Conservation (phyloP, 2,113 vertebrate species). For the Corythaeola cristata region DNA sequence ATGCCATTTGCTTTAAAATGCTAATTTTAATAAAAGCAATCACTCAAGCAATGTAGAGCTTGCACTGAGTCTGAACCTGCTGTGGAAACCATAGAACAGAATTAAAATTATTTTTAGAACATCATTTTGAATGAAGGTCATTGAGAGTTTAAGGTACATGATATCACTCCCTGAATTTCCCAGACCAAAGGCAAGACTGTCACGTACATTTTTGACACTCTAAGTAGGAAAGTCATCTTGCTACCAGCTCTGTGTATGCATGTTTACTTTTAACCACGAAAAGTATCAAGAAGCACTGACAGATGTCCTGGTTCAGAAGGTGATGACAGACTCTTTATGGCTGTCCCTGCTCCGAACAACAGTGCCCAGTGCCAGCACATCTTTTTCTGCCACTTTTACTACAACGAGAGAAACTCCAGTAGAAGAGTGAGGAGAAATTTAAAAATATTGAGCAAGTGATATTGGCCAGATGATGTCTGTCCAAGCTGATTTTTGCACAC, state of each 20-base stretch:
- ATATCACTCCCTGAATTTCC: background rate
- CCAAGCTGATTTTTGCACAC: background rate
- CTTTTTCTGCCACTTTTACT: background rate
- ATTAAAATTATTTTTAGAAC: background rate
- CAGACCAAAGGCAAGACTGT: background rate
- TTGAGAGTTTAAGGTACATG: background rate
- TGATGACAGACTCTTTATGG: background rate
- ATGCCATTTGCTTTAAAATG: background rate
- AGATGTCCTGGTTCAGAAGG: background rate
- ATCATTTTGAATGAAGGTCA: background rate
- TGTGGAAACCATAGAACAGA: background rate
- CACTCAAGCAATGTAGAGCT: background rate
- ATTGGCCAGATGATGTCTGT: background rate
- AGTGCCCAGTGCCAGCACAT: background rate
- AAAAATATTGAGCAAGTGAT: background rate
- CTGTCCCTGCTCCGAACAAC: background rate
- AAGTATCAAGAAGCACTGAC: background rate
- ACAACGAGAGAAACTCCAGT: background rate
- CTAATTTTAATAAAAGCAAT: background rate
- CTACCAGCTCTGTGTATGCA: fast-evolving
- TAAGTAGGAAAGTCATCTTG: background rate
- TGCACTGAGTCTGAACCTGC: background rate
- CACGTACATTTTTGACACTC: background rate
- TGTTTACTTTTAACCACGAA: background rate
- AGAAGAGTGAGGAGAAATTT: background rate